phyloP scores from a whole-genome alignment of 2,888 invertebrate species.

The Drosophila mimica region DNA sequence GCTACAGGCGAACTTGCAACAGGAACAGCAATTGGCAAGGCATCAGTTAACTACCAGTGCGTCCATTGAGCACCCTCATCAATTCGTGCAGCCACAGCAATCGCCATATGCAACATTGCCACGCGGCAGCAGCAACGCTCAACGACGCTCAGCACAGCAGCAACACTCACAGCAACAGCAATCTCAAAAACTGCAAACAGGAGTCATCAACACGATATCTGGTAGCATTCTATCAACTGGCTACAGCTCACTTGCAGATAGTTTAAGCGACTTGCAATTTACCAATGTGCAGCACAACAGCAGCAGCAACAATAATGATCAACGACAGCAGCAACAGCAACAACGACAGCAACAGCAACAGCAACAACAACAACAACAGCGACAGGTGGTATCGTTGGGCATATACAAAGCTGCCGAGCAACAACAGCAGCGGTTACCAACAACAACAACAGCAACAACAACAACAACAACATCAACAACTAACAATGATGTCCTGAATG shows the following conservation, averaged over 20 bases:
- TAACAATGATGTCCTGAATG: background rate
- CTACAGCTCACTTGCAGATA: constrained; percentile 38
- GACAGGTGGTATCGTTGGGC: constrained; percentile 13
- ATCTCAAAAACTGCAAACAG: constrained; percentile 41
- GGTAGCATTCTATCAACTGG: constrained; percentile 81
- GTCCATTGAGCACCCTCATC: constrained; percentile 74
- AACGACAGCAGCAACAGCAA: constrained; percentile 17
- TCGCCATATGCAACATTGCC: constrained; percentile 79
- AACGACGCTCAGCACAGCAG: constrained; percentile 12
- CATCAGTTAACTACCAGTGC: constrained; percentile 76
- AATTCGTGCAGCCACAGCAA: constrained; percentile 53
- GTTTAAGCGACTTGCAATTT: constrained; percentile 76
- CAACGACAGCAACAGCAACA: constrained; percentile 19
- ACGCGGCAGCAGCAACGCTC: constrained; percentile 43
- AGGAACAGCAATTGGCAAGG: constrained; percentile 37
- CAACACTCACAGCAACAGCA: constrained; percentile 17
- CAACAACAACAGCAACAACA: constrained; percentile 9
- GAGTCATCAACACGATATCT: constrained; percentile 82
- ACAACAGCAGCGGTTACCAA: constrained; percentile 12
- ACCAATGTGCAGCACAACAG: constrained; percentile 44
- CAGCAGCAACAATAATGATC: constrained; percentile 20
- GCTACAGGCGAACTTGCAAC: constrained; percentile 27
- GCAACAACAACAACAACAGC: constrained; percentile 21
- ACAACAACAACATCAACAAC: constrained; percentile 7
- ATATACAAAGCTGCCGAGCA: background rate